A percentile compares a stretch with the other conserved stretches of the same genome.
These are phyloP conservation scores for Psilanteris sp. DNA, from an alignment of 1,140 invertebrate genomes.

Conservation along the genomic window DNA sequence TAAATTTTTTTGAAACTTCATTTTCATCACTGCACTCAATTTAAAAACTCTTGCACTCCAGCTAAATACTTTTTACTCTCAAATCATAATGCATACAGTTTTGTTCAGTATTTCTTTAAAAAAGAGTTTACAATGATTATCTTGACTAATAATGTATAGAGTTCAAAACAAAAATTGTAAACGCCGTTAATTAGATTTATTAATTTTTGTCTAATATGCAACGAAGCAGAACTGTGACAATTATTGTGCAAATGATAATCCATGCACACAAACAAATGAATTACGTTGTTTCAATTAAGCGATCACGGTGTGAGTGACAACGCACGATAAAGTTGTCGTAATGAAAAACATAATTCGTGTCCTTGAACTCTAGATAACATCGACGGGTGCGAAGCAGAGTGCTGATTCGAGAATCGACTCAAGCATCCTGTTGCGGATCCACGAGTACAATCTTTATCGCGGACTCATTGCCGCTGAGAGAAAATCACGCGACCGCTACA, in stretches of 20 bases:
- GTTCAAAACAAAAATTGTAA: too few species aligned
- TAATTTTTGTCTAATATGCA: too few species aligned
- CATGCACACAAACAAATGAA: conserved; percentile 4
- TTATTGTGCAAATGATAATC: conserved; percentile 11
- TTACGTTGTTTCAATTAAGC: conserved; percentile 28
- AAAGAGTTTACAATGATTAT: too few species aligned
- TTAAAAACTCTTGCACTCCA: too few species aligned
- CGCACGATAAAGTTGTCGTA: conserved; percentile 27
- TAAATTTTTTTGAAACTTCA: too few species aligned
- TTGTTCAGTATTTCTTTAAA: too few species aligned
- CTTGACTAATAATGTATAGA: too few species aligned
- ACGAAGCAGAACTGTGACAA: too few species aligned
- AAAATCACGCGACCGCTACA: conserved; percentile 20
- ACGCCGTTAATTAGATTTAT: too few species aligned
- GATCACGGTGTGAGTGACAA: conserved; percentile 4
- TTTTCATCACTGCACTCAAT: too few species aligned
- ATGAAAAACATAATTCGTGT: conserved; percentile 41
- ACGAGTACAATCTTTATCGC: conserved; percentile 60
- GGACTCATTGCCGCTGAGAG: conserved; percentile 16
- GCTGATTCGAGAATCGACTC: conserved; percentile 37
- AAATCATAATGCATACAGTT: too few species aligned
- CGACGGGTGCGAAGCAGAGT: conserved; percentile 8
- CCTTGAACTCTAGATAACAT: conserved; percentile 61
- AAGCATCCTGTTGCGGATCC: conserved; percentile 53
- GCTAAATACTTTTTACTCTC: too few species aligned